Evolutionary conservation across 35 echinoderm and acorn worm genomes (phyloP).

Genomic region (Heliocidaris tuberculata): DNA sequence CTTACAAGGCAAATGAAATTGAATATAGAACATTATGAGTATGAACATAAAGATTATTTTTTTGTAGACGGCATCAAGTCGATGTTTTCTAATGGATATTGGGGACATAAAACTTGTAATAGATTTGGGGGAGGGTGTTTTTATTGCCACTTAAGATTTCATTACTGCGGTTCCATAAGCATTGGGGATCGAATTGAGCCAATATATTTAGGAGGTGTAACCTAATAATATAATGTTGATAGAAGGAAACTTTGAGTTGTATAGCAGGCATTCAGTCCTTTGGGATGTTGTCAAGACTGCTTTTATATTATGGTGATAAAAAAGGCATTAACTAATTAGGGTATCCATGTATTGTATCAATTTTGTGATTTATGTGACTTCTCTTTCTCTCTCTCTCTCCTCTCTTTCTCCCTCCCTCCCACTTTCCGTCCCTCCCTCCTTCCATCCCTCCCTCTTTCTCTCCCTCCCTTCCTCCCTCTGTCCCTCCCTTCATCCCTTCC

Average conservation of each 20-base stretch:
- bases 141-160: conserved; percentile 17
- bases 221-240: conserved; percentile 12
- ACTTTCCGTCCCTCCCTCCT: too few species aligned
- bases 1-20: too few species aligned
- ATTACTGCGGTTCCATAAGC: background rate
- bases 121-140: background rate
- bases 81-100: background rate
- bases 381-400: too few species aligned
- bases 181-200: background rate
- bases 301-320: background rate
- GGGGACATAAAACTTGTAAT: background rate
- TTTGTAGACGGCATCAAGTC: background rate
- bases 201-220: background rate
- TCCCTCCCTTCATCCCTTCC: too few species aligned
- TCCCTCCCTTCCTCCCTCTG: background rate
- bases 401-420: too few species aligned
- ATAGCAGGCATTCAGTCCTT: background rate
- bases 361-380: background rate
- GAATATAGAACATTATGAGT: too few species aligned
- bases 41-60: too few species aligned
- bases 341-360: background rate
- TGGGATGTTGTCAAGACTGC: background rate
- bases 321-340: background rate
- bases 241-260: background rate
- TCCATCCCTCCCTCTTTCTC: too few species aligned